Base-by-base conservation (phyloP, 2,797 vertebrate genomes). In the Salmo trutta region DNA sequence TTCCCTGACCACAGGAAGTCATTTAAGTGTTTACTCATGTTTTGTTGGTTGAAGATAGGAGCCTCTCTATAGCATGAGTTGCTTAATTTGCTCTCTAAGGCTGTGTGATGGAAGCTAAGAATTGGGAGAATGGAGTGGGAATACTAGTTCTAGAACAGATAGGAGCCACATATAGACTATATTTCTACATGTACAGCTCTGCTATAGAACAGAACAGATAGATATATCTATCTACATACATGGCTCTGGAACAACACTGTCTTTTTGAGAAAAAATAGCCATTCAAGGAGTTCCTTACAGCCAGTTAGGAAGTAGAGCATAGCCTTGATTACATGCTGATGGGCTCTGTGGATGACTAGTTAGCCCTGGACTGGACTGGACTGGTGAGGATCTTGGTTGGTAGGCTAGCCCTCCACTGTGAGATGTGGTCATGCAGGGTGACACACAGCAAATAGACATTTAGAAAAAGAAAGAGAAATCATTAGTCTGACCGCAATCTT, bases 1-100 rank as follows among this genome's bases (percentile, higher is more conserved):
- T 62, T 17, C 15, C 21, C 51, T 71, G 52, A 80, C 71, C 74
- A 51, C 67, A 75, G 75, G 62, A 83, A 80, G 73, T 33, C 71
- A 77, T 79, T 64, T 16, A 41, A 31, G 19, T 36, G 51, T 19
- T 78, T 67, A 29, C 67, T 31, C 70, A 29, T 69, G 56, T 71
- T 80, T 59, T 36, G 74, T 64, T 67, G 24, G 14, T 53, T 29
- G 33, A 56, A 56, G 29, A n/a, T 47, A 31, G 62, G 65, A 68
- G 66, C 7, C 67, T 70, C 47, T 77, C 7, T 29, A 12, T 7
- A 16, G 24, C 8, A 67, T 72, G 53, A 79, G 73, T 19, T 64
- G 27, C 73, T 36, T 74, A 31, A n/a, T 24, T 4, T 33, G 31
- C 19, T 33, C 14, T 68, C 33, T 41, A 16, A 68, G 12, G 33